These are phyloP conservation scores for Blera fallax DNA, from an alignment of 2,888 invertebrate genomes.

Conservation along the genomic window DNA sequence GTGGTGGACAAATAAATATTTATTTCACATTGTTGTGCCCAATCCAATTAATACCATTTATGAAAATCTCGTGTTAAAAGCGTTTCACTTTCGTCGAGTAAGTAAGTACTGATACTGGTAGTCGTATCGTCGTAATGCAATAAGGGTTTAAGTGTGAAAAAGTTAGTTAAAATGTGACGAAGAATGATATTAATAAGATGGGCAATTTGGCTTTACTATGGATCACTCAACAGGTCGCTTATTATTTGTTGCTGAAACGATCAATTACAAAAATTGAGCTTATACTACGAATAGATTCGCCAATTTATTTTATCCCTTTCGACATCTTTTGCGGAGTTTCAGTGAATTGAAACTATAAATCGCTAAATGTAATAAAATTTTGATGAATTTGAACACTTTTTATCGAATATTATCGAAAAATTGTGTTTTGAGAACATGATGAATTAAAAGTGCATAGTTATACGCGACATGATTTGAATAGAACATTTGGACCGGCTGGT, in stretches of 20 bases:
- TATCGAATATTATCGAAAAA: too few species aligned
- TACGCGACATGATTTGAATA: too few species aligned
- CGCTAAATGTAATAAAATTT: not conserved
- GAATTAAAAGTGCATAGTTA: too few species aligned
- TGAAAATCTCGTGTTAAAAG: not conserved
- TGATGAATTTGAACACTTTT: not conserved
- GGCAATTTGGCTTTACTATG: constrained; percentile 8
- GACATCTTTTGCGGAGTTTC: not conserved
- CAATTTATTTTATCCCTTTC: not conserved
- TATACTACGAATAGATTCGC: not conserved
- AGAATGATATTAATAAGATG: not conserved
- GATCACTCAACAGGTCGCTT: constrained; percentile 15
- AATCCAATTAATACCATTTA: constrained; percentile 48
- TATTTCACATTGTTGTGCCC: constrained; percentile 16
- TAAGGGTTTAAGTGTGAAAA: not conserved
- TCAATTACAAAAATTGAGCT: constrained; percentile 5
- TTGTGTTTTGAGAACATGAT: too few species aligned
- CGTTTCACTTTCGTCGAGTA: constrained; percentile 25
- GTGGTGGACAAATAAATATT: constrained; percentile 7
- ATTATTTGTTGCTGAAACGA: constrained; percentile 9
- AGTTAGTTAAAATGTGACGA: not conserved
- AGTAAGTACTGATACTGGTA: not conserved
- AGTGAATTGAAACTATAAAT: not conserved
- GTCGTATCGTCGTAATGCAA: not conserved
- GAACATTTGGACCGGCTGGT: too few species aligned